phyloP scores from a whole-genome alignment of 2,888 invertebrate species.

The Xylota sylvarum region DNA sequence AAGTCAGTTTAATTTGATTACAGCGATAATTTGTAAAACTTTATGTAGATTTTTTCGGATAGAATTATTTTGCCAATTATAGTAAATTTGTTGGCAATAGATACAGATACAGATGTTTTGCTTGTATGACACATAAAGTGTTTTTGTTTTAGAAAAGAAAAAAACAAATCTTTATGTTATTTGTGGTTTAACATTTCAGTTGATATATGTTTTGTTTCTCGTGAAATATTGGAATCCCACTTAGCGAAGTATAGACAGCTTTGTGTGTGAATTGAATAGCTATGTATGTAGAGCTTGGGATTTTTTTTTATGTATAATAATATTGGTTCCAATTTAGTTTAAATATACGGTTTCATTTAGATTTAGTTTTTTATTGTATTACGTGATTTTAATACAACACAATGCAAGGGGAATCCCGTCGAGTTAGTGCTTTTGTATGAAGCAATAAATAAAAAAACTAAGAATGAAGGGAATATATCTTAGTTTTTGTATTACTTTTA shows the following conservation, averaged over 20 bases:
- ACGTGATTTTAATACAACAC: neutral
- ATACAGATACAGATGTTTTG: neutral
- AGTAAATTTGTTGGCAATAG: conserved; percentile 1
- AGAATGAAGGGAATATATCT: too few relatives aligned
- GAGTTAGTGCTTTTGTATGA: too few relatives aligned
- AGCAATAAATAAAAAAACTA: too few relatives aligned
- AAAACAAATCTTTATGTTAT: neutral
- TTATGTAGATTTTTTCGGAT: conserved; percentile 22
- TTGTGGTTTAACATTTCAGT: conserved; percentile 26
- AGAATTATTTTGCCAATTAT: conserved; percentile 14
- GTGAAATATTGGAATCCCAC: conserved; percentile 21
- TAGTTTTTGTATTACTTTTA: too few relatives aligned
- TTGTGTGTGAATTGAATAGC: neutral
- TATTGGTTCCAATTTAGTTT: conserved; percentile 10
- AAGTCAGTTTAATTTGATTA: conserved; percentile 1
- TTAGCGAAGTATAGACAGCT: neutral
- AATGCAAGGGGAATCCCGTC: too few relatives aligned
- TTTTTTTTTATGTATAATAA: conserved; percentile 2
- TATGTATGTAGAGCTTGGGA: too few relatives aligned
- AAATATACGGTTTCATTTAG: neutral
- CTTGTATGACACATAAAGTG: conserved; percentile 16
- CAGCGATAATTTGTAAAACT: conserved; percentile 10
- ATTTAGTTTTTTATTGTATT: neutral
- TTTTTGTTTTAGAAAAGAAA: neutral
- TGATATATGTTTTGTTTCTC: conserved; percentile 24